Conservation (phyloP, 2,888 invertebrate genomes). For the Incurvaria masculella region DNA sequence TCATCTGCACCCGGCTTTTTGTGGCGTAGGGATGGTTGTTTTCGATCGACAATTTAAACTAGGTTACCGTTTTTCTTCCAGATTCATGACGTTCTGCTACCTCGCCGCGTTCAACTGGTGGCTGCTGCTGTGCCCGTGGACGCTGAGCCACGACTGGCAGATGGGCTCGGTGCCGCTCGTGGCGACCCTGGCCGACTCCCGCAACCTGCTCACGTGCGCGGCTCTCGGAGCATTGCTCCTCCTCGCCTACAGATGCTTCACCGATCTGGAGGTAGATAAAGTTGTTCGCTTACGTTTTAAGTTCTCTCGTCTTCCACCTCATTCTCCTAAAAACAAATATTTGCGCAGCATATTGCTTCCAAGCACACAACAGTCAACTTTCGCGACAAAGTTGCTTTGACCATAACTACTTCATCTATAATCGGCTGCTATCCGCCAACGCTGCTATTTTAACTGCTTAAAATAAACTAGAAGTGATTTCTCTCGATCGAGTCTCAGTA, state of each 20-base stretch:
- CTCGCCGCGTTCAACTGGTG: slow-evolving; percentile 81
- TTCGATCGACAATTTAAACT: too few species aligned
- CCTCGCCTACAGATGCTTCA: slow-evolving; percentile 59
- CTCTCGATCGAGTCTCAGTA: too few species aligned
- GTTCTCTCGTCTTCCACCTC: neutral
- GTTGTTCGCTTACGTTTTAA: too few species aligned
- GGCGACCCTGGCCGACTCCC: slow-evolving; percentile 64
- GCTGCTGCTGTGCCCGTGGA: slow-evolving; percentile 75
- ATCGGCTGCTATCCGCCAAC: too few species aligned
- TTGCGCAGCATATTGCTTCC: slow-evolving; percentile 3
- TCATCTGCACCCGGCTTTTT: too few species aligned
- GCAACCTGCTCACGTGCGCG: slow-evolving; percentile 70
- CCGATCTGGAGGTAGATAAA: slow-evolving; percentile 64
- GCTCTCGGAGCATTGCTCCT: slow-evolving; percentile 61
- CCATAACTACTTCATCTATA: too few species aligned
- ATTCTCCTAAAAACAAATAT: slow-evolving; percentile 1
- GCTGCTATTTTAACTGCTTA: too few species aligned
- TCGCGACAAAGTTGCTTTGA: too few species aligned
- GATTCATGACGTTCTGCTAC: slow-evolving; percentile 78
- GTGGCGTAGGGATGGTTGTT: too few species aligned
- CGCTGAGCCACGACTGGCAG: slow-evolving; percentile 86
- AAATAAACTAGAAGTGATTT: too few species aligned
- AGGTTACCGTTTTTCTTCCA: slow-evolving; percentile 28
- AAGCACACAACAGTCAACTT: too few species aligned
- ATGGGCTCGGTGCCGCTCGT: slow-evolving; percentile 83